phyloP scores from a whole-genome alignment of 2,797 vertebrate species.

The Pseudochaenichthys georgianus region DNA sequence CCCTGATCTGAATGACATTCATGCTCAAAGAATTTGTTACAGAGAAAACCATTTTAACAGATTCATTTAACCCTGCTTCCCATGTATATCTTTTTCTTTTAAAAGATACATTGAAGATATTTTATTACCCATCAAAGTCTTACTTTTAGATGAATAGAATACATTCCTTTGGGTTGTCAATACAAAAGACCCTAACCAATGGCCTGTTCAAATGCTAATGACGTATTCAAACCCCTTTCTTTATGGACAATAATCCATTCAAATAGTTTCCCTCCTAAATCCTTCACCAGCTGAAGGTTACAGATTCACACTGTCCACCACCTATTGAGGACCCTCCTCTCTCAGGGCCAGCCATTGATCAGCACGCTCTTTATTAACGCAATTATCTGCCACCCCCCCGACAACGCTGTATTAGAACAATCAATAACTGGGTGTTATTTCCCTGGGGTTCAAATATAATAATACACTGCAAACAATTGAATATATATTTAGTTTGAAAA shows the following conservation, averaged over 20 bases:
- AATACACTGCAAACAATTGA: background rate
- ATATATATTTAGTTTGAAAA: background rate
- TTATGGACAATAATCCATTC: background rate
- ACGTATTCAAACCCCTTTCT: background rate
- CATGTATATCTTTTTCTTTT: no score
- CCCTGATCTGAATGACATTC: no score
- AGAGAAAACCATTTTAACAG: no score
- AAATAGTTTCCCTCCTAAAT: background rate
- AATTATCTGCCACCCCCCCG: slow-evolving; percentile 10
- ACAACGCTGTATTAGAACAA: background rate
- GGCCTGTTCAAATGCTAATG: slow-evolving; percentile 12
- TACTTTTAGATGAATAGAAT: no score
- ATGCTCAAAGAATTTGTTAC: no score
- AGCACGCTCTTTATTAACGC: slow-evolving; percentile 8
- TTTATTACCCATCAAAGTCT: no score
- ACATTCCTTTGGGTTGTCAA: background rate
- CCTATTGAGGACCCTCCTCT: background rate
- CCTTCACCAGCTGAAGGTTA: slow-evolving; percentile 5
- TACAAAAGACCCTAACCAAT: background rate
- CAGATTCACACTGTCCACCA: background rate
- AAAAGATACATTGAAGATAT: no score
- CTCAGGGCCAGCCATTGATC: slow-evolving; percentile 14
- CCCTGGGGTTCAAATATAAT: background rate
- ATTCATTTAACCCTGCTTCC: no score
- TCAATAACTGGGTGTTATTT: slow-evolving; percentile 10